Evolutionary conservation across 2,888 invertebrate species (phyloP), one percentile per base, ranked within the genome.

Genomic region (Chironomus riparius): DNA sequence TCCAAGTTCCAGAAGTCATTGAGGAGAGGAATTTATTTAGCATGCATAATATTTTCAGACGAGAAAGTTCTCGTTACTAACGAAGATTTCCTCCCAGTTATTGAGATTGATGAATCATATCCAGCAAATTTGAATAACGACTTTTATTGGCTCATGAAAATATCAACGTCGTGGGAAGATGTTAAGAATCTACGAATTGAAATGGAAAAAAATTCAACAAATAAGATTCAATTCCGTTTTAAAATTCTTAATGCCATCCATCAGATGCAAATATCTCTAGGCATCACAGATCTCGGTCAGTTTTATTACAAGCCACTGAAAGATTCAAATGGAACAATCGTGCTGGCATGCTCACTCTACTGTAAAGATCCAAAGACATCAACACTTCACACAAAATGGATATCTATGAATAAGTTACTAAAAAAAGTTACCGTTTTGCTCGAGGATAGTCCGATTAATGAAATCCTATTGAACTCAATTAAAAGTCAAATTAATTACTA

Each of bases 91-190:
- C 87, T 98, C 77, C 98, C 98, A 0, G 94, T 97, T 77, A 93
- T 98, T 80, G 97, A 98, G 86, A 94, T 98, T 71, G 98, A 98
- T 83, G 98, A 98, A 84, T 94, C 94, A 47, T 97, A 95, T 83
- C 94, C 96, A 68, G 93, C 92, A 80, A 93, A 94, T 79, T 90
- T 97, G 78, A 92, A 96, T 83, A 91, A 90, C 77, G 98, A 98
- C 85, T 94, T 97, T 84, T 94, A 98, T 83, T 99, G 98, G 98
- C 87, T 98, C 24, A 95, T 98, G 93, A 97, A 92, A 92, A 92
- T 98, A 50, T 93, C 97, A 0, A 95, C 97, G 82, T 93, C 95
- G 0, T 98, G 98, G 98, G 96, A 97, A 80, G 97, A 98, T 82
- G 94, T 96, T 6, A 97, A 96, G 81, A 89, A 91, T 2, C 85